phyloP scores from a whole-genome alignment of 2,797 vertebrate genomes.

The Thunnus albacares region DNA sequence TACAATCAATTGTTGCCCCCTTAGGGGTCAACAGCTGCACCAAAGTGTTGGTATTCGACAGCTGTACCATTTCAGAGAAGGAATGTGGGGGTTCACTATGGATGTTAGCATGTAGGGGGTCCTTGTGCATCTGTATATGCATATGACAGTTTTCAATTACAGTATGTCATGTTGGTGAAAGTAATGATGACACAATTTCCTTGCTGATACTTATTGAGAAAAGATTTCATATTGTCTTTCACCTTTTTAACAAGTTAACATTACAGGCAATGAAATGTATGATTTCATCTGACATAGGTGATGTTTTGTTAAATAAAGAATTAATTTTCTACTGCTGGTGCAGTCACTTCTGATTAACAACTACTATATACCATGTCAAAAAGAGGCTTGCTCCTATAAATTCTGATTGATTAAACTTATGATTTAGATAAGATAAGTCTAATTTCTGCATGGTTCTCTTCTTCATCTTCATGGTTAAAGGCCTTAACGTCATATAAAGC shows the following conservation, averaged over 20 bases:
- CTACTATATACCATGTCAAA: neutral
- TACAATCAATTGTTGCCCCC: constrained; percentile 43
- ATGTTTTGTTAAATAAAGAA: neutral
- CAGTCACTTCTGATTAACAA: neutral
- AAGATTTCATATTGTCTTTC: neutral
- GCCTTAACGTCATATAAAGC: neutral
- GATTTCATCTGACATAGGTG: neutral
- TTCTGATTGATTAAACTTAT: neutral
- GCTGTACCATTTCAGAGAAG: constrained; percentile 35
- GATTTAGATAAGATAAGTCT: neutral
- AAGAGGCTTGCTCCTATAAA: neutral
- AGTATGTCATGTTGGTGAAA: neutral
- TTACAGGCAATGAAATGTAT: neutral
- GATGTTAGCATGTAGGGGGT: neutral
- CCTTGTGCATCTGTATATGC: neutral
- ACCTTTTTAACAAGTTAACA: neutral
- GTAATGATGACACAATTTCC: neutral
- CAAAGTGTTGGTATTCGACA: constrained; percentile 64
- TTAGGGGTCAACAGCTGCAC: constrained; percentile 72
- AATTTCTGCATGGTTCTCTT: neutral
- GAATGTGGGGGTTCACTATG: constrained; percentile 14
- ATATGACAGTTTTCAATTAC: neutral
- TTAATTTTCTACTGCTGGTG: too few relatives aligned
- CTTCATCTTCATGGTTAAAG: neutral
- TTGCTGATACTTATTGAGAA: neutral